Evolutionary conservation across 2,113 vertebrate species (phyloP), one percentile per base, ranked within the genome.

Genomic region (Perognathus longimembris): DNA sequence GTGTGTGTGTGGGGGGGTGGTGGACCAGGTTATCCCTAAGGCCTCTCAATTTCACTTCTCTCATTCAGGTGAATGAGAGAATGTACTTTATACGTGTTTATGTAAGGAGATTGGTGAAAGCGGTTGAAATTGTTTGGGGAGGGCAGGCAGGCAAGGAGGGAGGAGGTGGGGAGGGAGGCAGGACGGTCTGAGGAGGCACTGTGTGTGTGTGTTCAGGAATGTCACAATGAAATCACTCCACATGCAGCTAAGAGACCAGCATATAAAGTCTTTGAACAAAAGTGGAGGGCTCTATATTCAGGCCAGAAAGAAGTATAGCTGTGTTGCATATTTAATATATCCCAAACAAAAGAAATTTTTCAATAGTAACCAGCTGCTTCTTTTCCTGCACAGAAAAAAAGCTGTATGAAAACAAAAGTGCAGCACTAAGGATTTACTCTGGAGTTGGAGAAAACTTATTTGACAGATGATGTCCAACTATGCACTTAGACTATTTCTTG

Each of bases 271-370:
- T 61, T 21, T 24, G 28, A 57, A 61, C 24, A 81, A 63, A 71
- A 78, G 40, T 42, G 38, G 22, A 42, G 69, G 67, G 3, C 42
- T 91, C 63, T 85, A 70, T n/a, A 92, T 57, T 26, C 38, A 69
- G 54, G 88, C 40, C 36, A 32, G 24, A 17, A 26, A 89, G 74
- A 89, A 36, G 91, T 45, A 88, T 45, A 82, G 40, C 73, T 70
- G 93, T 84, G 78, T 54, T 79, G 87, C 87, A 94, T 95, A 71
- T 63, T 92, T 78, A 94, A 79, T 89, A 87, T 69, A 82, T 64
- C 18, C 54, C 20, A 86, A 86, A 93, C 92, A 96, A 96, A 85
- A 94, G 93, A 90, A 92, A 94, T 9, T 28, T 83, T 85, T 92
- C 85, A 95, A 90, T 54, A 63, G 87, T 32, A 95, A 93, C 81